These are phyloP conservation scores for Atherinosoma microstoma DNA, from an alignment of 2,797 vertebrate genomes.

Conservation along the genomic window DNA sequence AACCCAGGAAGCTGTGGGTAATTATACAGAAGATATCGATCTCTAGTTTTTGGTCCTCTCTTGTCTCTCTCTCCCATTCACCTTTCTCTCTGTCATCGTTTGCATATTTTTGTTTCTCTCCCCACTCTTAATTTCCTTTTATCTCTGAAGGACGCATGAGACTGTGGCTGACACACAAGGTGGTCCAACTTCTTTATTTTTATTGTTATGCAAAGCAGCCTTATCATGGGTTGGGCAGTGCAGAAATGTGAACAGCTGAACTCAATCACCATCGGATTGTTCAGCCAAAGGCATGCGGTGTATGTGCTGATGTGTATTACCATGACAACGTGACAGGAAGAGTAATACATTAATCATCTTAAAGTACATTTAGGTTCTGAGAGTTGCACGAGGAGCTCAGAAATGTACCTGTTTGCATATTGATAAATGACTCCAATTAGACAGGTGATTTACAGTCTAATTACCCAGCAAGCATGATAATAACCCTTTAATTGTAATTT, in stretches of 20 bases:
- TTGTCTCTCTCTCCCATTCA: background rate
- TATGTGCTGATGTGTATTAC: slow-evolving; percentile 47
- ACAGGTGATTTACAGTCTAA: slow-evolving; percentile 9
- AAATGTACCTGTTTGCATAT: background rate
- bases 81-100: background rate
- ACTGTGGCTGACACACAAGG: background rate
- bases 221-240: slow-evolving; percentile 10
- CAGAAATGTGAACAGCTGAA: slow-evolving; percentile 37
- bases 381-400: slow-evolving; percentile 11
- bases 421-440: slow-evolving; percentile 7
- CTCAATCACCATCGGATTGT: slow-evolving; percentile 24
- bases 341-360: slow-evolving; percentile 19
- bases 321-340: slow-evolving; percentile 55
- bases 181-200: slow-evolving; percentile 18
- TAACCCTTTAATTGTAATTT: slow-evolving; percentile 1
- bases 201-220: slow-evolving; percentile 38
- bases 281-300: slow-evolving; percentile 27
- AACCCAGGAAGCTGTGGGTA: slow-evolving; percentile 73
- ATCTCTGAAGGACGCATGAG: slow-evolving; percentile 22
- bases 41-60: slow-evolving; percentile 45
- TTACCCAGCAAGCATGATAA: slow-evolving; percentile 7
- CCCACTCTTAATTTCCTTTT: slow-evolving; percentile 60
- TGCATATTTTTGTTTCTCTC: slow-evolving; percentile 35
- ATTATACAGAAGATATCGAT: slow-evolving; percentile 73
- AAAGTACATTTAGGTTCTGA: slow-evolving; percentile 29